Base-by-base conservation (phyloP, 2,113 vertebrate species). In the Corydoras maculifer region DNA sequence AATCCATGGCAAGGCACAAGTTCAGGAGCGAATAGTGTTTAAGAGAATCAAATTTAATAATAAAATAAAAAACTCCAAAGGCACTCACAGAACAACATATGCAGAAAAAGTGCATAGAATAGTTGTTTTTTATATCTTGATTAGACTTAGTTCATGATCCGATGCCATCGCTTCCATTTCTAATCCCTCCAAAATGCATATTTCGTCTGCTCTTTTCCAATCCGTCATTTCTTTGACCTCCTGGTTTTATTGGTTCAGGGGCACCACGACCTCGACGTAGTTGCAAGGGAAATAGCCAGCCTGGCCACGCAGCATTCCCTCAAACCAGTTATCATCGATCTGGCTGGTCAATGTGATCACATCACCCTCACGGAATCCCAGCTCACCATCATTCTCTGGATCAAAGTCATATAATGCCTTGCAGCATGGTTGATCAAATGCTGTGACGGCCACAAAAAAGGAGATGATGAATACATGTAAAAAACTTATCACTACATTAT, bases 281-380 rank as follows among this genome's bases (percentile, higher is more conserved):
- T 94, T 98, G 86, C 91, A 91, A 0, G 96, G 97, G 83, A 99
- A 99, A 87, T 91, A 96, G 81, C 97, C 97, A 0, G 91, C 87
- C 73, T 87, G 92, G 80, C 95, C 94, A 0, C 78, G 87, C 77
- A 99, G 83, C 82, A 82, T 88, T 69, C 97, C 97, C 88, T 98
- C 94, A 13, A 89, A 94, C 97, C 97, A 99, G 91, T 99, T 98
- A 76, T 98, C 96, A 11, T 99, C 97, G 13, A 99, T 98, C 85
- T 89, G 92, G 85, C 86, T 94, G 76, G 91, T 91, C 84, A 99
- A 86, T 1, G 91, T 96, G 91, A 99, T 98, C 85, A 96, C 75
- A 79, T 99, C 94, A 0, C 97, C 95, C 79, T 98, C 96, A 0
- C 77, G 87, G 88, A 99, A 98, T 85, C 91, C 94, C 82, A 99